Conservation (phyloP, 2,113 vertebrate genomes). For the Apodemus sylvaticus region DNA sequence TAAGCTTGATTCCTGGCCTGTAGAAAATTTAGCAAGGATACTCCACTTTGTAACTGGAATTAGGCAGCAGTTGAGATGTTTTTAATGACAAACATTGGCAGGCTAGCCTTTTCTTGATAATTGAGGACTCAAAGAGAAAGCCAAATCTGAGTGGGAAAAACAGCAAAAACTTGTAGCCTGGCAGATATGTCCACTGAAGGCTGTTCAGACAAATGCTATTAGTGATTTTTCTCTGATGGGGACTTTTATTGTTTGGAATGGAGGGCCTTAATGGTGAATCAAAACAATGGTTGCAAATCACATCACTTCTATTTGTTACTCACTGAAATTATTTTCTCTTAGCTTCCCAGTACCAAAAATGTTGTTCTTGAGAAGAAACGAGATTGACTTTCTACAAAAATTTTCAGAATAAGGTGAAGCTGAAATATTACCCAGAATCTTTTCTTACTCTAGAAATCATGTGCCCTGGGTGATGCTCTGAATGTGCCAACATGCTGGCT, state of each 20-base stretch:
- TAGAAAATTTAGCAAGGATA: neutral
- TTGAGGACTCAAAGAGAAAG: neutral
- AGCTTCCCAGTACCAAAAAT: accelerated
- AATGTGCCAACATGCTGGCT: neutral
- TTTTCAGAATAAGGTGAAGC: neutral
- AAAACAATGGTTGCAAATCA: too few relatives aligned
- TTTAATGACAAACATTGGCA: too few relatives aligned
- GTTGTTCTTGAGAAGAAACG: neutral
- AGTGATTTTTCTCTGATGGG: neutral
- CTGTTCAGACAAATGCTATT: neutral
- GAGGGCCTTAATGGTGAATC: neutral
- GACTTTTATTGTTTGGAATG: neutral
- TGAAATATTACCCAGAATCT: neutral
- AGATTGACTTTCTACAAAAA: neutral
- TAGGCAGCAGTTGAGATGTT: neutral
- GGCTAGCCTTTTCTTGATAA: neutral
- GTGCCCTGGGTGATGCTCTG: neutral
- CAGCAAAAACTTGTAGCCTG: neutral
- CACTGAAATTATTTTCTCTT: neutral
- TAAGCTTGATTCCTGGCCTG: neutral
- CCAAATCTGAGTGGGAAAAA: neutral
- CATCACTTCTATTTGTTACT: neutral
- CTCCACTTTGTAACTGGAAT: neutral
- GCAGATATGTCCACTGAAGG: neutral
- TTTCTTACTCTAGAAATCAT: neutral